Evolutionary conservation across 2,888 invertebrate genomes (phyloP).

Genomic region (Dione vanillae): DNA sequence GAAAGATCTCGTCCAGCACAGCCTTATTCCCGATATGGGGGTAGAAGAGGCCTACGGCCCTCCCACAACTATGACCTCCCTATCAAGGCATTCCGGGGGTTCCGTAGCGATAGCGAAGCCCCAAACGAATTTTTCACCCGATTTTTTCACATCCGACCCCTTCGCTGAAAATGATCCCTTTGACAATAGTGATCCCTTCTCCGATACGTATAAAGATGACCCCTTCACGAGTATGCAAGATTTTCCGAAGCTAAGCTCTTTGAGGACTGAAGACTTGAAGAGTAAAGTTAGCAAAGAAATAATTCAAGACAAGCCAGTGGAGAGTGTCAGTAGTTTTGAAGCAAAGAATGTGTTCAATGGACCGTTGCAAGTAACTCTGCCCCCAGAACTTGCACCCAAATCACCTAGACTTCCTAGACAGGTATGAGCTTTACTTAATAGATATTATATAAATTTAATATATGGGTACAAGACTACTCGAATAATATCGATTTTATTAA

Average conservation of each 20-base stretch:
- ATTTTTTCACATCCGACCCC: slow-evolving; percentile 84
- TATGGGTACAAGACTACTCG: too few relatives aligned
- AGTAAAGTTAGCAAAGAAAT: slow-evolving; percentile 57
- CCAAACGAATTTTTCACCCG: slow-evolving; percentile 56
- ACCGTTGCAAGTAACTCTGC: slow-evolving; percentile 88
- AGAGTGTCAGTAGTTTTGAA: slow-evolving; percentile 48
- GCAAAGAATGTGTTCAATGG: slow-evolving; percentile 84
- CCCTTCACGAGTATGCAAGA: slow-evolving; percentile 83
- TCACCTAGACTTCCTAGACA: slow-evolving; percentile 75
- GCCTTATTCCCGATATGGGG: slow-evolving; percentile 68
- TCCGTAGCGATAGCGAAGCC: slow-evolving; percentile 74
- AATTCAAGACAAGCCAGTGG: slow-evolving; percentile 52
- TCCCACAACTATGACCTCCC: slow-evolving; percentile 78
- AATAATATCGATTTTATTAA: too few relatives aligned
- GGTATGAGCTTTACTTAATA: slow-evolving; percentile 44
- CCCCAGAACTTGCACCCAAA: slow-evolving; percentile 84
- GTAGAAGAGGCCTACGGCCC: slow-evolving; percentile 68
- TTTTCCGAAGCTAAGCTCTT: slow-evolving; percentile 63
- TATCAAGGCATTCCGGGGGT: slow-evolving; percentile 78
- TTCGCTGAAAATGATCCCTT: slow-evolving; percentile 90
- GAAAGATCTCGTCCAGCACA: slow-evolving; percentile 89
- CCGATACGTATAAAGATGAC: slow-evolving; percentile 85
- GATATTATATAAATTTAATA: not conserved
- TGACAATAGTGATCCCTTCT: slow-evolving; percentile 88
- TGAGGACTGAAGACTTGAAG: slow-evolving; percentile 63